A percentile compares a stretch with the other conserved stretches of the same genome.
Conservation (phyloP, 2,113 vertebrate species). For the Procapra przewalskii region DNA sequence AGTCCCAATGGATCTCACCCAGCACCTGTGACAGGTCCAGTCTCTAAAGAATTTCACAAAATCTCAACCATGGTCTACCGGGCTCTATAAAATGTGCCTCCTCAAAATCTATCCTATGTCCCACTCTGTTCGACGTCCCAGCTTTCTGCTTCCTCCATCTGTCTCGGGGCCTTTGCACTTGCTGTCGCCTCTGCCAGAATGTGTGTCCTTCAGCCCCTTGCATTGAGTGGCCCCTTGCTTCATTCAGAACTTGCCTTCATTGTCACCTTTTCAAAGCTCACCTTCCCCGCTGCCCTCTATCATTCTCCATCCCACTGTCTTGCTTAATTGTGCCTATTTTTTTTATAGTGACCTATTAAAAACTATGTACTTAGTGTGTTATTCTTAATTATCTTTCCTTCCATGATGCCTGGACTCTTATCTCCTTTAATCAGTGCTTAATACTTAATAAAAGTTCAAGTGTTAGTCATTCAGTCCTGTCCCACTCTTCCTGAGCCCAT, state of each 20-base stretch:
- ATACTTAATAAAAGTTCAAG: neutral
- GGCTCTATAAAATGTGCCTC: neutral
- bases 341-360: neutral
- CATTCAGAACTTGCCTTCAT: neutral
- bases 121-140: fast-evolving
- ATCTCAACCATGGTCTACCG: too few species aligned
- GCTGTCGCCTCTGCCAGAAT: neutral
- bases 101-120: neutral
- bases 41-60: too few species aligned
- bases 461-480: neutral
- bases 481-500: neutral
- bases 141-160: neutral
- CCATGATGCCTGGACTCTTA: neutral
- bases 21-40: too few species aligned
- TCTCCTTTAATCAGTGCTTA: neutral
- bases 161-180: neutral
- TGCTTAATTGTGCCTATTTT: neutral
- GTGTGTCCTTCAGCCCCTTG: neutral
- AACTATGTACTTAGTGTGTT: neutral
- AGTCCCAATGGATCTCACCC: too few species aligned
- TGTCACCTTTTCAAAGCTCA: neutral
- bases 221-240: neutral
- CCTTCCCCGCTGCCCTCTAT: neutral
- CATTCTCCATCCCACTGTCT: neutral
- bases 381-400: neutral